These are phyloP conservation scores for Phoeniculus purpureus DNA, from an alignment of 2,797 vertebrate species.

Conservation along the genomic window DNA sequence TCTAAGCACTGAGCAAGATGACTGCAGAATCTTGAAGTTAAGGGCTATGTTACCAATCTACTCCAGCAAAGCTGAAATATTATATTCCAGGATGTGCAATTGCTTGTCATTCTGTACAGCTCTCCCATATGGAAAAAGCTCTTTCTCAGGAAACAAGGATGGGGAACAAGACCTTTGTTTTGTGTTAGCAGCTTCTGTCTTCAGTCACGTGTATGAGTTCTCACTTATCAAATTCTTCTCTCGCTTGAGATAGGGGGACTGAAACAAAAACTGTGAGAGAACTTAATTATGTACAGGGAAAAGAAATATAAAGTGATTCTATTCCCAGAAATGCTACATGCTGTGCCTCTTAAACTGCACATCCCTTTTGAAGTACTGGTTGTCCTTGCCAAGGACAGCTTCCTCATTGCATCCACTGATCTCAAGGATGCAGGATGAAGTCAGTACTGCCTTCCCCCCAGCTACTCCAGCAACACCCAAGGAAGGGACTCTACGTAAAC, in stretches of 20 bases:
- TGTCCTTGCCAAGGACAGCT: not conserved
- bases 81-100: not conserved
- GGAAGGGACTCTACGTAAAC: rapidly evolving
- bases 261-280: not conserved
- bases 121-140: not conserved
- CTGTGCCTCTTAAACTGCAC: not conserved
- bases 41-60: not conserved
- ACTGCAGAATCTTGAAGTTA: not conserved
- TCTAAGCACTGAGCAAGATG: not conserved
- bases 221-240: not conserved
- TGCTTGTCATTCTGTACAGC: not conserved
- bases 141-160: not conserved
- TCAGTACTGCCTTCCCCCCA: not conserved
- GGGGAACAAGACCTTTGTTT: not conserved
- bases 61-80: not conserved
- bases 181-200: not conserved
- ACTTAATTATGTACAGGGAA: not conserved
- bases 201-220: not conserved
- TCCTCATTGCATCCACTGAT: not conserved
- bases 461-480: not conserved
- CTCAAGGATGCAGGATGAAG: not conserved
- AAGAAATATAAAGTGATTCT: not conserved
- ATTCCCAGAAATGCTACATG: not conserved
- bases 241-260: not conserved
- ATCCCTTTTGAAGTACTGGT: not conserved